phyloP scores from a whole-genome alignment of 2,113 vertebrate species.

The Chaenogobius annularis region DNA sequence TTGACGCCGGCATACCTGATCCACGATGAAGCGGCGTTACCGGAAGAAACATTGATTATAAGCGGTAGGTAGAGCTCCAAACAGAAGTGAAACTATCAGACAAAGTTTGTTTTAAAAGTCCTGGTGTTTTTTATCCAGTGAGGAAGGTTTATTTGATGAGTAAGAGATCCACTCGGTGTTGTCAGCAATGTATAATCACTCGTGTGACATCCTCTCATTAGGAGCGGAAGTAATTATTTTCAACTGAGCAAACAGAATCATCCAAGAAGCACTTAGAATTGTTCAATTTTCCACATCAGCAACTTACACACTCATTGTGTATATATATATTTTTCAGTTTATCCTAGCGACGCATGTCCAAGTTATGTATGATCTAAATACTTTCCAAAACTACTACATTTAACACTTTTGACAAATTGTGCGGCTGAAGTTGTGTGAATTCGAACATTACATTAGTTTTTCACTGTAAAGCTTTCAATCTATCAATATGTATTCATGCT shows the following conservation, averaged over 20 bases:
- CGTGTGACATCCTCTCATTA: conserved; percentile 70
- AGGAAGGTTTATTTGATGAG: conserved; percentile 46
- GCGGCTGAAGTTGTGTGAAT: too few relatives aligned
- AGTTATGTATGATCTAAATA: too few relatives aligned
- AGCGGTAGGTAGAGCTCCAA: conserved; percentile 1
- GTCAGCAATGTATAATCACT: conserved; percentile 64
- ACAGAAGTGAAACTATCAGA: not conserved
- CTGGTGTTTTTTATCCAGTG: conserved; percentile 30
- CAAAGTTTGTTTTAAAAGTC: conserved; percentile 14
- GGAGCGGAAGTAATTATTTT: conserved; percentile 68
- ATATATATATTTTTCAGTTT: conserved; percentile 10
- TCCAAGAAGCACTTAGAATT: conserved; percentile 37
- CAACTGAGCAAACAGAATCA: conserved; percentile 58
- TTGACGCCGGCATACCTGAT: conserved; percentile 57
- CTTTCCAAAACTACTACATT: too few relatives aligned
- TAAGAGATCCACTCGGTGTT: conserved; percentile 32
- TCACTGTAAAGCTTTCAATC: too few relatives aligned
- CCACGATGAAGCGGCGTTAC: conserved; percentile 49
- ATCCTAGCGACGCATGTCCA: not conserved
- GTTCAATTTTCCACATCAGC: conserved; percentile 45
- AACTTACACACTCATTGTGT: conserved; percentile 21
- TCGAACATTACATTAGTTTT: too few relatives aligned
- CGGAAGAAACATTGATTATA: conserved; percentile 44
- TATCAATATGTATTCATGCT: too few relatives aligned
- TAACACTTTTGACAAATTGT: too few relatives aligned